These are phyloP conservation scores for Oxycera nigricornis DNA, from an alignment of 2,888 invertebrate species.

Conservation along the genomic window DNA sequence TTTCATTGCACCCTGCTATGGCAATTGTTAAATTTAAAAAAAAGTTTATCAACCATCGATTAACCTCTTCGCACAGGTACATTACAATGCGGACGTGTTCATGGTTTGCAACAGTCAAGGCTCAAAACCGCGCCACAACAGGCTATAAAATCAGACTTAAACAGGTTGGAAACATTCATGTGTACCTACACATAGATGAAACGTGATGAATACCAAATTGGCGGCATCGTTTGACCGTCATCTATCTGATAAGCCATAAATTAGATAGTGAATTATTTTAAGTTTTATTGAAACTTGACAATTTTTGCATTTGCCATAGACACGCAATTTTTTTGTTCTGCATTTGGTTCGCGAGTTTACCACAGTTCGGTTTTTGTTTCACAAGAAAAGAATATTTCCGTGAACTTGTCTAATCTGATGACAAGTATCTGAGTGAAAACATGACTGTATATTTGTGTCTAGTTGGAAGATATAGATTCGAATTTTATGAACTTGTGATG, in stretches of 20 bases:
- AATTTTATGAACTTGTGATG: conserved; percentile 3
- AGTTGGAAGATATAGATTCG: conserved; percentile 1
- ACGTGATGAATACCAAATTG: conserved; percentile 42
- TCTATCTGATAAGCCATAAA: conserved; percentile 41
- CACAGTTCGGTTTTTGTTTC: neutral
- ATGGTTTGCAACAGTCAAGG: conserved; percentile 7
- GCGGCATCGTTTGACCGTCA: conserved; percentile 38
- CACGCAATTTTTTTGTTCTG: neutral
- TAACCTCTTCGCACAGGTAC: neutral
- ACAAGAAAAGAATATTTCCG: conserved; percentile 34
- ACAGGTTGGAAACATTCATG: conserved; percentile 15
- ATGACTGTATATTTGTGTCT: neutral
- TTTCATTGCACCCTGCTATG: neutral
- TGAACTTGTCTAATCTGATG: conserved; percentile 42
- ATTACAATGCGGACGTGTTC: conserved; percentile 21
- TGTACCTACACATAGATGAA: too few species aligned
- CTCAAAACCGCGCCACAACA: neutral
- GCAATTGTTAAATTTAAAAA: neutral
- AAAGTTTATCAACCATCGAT: conserved; percentile 10
- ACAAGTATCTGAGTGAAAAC: conserved; percentile 6
- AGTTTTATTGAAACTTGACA: conserved; percentile 43
- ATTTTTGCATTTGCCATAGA: conserved; percentile 33
- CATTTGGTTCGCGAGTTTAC: neutral
- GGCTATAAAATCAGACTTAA: conserved; percentile 3
- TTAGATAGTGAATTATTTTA: conserved; percentile 41